A percentile compares a stretch with the other conserved stretches of the same genome.
Evolutionary conservation across 2,113 vertebrate species (phyloP).

Genomic region (Donacobius atricapilla): DNA sequence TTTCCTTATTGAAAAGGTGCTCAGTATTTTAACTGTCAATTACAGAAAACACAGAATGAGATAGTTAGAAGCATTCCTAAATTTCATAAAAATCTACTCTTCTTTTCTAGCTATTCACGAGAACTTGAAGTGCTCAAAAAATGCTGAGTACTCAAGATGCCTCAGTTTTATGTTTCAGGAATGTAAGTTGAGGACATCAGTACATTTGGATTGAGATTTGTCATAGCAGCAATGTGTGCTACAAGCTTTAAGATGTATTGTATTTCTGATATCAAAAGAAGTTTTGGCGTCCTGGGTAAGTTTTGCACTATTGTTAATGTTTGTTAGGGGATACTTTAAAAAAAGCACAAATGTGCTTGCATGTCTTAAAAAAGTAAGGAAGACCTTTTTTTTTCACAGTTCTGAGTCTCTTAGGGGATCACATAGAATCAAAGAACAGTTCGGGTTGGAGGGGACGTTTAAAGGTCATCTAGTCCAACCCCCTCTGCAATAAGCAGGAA

Average conservation of each 20-base stretch:
- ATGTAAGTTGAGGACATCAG: not conserved
- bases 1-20: not conserved
- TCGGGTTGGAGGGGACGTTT: not conserved
- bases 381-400: not conserved
- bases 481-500: not conserved
- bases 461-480: not conserved
- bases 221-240: not conserved
- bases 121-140: conserved; percentile 5
- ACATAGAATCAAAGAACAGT: not conserved
- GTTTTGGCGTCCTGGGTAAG: not conserved
- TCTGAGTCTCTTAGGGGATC: not conserved
- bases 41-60: not conserved
- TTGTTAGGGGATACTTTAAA: not conserved
- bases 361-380: not conserved
- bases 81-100: not conserved
- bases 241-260: not conserved
- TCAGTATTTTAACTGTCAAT: not conserved
- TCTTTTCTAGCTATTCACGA: not conserved
- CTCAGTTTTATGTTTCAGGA: not conserved
- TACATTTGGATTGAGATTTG: conserved; percentile 7
- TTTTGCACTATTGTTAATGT: not conserved
- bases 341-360: not conserved
- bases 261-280: not conserved
- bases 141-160: not conserved
- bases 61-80: not conserved